Base-by-base conservation (phyloP, 2,113 vertebrate genomes). In the Cinclus mexicanus region DNA sequence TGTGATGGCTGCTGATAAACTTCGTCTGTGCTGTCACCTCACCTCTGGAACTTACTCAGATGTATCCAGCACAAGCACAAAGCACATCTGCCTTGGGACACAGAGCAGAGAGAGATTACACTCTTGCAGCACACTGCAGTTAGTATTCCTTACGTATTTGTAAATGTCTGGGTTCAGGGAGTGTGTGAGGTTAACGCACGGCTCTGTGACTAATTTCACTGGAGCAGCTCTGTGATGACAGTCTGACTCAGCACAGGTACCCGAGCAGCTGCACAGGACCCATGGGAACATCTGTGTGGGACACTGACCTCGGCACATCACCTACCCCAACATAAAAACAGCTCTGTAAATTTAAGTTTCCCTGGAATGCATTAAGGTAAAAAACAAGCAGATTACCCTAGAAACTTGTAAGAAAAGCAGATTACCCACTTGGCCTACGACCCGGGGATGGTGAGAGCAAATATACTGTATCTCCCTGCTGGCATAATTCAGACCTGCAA, bases 201-300 rank as follows among this genome's bases (percentile, higher is more conserved):
- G 74, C 60, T 63, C 89, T 2, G 19, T 75, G 87, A 72, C 53
- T 61, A 28, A 35, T 11, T 41, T 1, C 77, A 20, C 31, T 2
- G 49, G 57, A 85, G 61, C 87, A 76, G 78, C 77, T 42, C 35
- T 1, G 6, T 2, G 42, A 33, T 35, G 37, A 14, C 0, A 7
- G 37, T 2, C 41, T 69, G 79, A 80, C 50, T 61, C 57, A 18
- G 74, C 35, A 31, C 81, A 29, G 78, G 52, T 6, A 78, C n/a
- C 52, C 0, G 1, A 55, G 55, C 23, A 47, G 63, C 56, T 41
- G 52, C 49, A 42, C 37, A 24, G 68, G 20, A 15, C 49, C 84
- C 6, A 0, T 0, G 0, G 29, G 39, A 90, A 9, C 79, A 35
- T 21, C 67, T 1, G 0, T 6, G 16, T 2, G 1, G 47, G 20